phyloP scores from a whole-genome alignment of 2,888 invertebrate species.

The Carabus problematicus region DNA sequence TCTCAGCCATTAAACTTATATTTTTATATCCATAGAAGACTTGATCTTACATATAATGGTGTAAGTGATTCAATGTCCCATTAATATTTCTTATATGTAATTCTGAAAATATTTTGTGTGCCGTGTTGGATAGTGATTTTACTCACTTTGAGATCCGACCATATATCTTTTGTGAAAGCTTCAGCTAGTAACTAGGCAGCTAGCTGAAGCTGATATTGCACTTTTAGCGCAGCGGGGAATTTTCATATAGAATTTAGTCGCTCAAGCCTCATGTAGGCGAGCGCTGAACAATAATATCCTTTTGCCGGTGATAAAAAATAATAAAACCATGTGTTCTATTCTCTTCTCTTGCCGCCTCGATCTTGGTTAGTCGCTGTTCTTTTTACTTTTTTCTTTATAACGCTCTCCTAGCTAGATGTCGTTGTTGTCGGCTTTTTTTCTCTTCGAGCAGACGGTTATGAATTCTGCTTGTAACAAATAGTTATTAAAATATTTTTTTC shows the following conservation, averaged over 20 bases:
- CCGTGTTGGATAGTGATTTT: conserved; percentile 6
- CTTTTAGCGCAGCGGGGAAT: conserved; percentile 26
- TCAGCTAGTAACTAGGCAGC: background rate
- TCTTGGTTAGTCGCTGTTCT: background rate
- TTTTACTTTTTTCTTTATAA: too few species aligned
- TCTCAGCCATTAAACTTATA: too few species aligned
- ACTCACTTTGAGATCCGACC: conserved; percentile 1
- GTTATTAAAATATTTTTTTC: too few species aligned
- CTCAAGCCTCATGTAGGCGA: background rate
- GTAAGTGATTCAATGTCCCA: too few species aligned
- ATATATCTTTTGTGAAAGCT: conserved; percentile 3
- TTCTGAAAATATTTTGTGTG: background rate
- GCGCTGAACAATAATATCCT: conserved; percentile 15
- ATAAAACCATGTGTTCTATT: conserved; percentile 15
- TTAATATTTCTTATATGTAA: background rate
- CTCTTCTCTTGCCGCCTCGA: conserved; percentile 3
- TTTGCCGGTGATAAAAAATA: conserved; percentile 13
- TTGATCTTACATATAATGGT: too few species aligned
- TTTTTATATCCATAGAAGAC: too few species aligned
- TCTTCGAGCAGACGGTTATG: too few species aligned
- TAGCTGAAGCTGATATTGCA: conserved; percentile 28
- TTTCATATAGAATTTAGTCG: conserved; percentile 34
- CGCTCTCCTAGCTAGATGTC: too few species aligned
- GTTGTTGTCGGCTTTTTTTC: too few species aligned
- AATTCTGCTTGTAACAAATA: too few species aligned